These are phyloP conservation scores for Campoletis raptor DNA, from an alignment of 2,888 invertebrate species.

Conservation along the genomic window DNA sequence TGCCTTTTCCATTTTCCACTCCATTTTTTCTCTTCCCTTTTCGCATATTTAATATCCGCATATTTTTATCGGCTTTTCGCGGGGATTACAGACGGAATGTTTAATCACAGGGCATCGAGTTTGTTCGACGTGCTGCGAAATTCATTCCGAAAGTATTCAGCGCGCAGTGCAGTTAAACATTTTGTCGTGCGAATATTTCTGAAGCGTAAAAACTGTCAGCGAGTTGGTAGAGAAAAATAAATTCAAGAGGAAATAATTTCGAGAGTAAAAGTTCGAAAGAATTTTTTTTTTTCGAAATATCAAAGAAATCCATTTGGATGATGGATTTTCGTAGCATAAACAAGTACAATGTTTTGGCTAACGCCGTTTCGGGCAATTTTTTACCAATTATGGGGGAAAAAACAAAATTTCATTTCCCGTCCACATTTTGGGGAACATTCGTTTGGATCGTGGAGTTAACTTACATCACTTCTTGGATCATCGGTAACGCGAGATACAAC, in stretches of 20 bases:
- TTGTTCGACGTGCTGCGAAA: background rate
- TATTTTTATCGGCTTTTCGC: background rate
- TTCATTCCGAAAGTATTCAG: background rate
- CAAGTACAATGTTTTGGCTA: conserved; percentile 69
- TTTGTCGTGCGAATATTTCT: conserved; percentile 1
- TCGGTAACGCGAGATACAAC: conserved; percentile 42
- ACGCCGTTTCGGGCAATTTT: conserved; percentile 72
- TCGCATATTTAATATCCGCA: conserved; percentile 27
- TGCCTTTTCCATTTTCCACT: background rate
- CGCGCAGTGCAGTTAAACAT: background rate
- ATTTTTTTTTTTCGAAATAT: background rate
- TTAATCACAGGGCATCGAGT: conserved; percentile 18
- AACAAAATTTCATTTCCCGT: background rate
- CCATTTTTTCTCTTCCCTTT: conserved; percentile 15
- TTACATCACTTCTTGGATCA: conserved; percentile 39
- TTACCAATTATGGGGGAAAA: conserved; percentile 65
- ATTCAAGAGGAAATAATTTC: background rate
- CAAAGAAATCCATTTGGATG: background rate
- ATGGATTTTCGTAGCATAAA: conserved; percentile 72
- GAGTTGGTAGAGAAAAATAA: background rate
- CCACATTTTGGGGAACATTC: conserved; percentile 59
- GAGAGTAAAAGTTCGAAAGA: background rate
- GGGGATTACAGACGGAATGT: conserved; percentile 22
- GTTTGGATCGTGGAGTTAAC: conserved; percentile 66
- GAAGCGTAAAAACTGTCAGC: background rate